Evolutionary conservation across 2,888 invertebrate species (phyloP), one percentile per base, ranked within the genome.

Genomic region (Dryomyza anilis): DNA sequence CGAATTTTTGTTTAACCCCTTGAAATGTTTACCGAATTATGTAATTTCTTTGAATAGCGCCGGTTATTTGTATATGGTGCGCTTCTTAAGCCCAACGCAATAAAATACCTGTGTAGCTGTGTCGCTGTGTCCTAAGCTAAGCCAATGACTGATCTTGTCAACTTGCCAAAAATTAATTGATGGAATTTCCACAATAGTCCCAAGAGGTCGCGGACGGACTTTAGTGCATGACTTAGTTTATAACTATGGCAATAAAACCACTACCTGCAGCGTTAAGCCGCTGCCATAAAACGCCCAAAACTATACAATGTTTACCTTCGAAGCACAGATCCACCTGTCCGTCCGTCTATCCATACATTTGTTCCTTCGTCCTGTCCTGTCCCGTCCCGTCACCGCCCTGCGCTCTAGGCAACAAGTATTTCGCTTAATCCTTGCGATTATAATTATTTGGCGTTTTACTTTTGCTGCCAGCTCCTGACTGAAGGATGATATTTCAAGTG

Each of bases 171-270:
- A 23, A 23, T 55, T 55, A 55, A 55, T 55, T 55, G 36, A 55
- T 55, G 55, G 55, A 55, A 36, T 23, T 55, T 55, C 55, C 55
- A 55, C 12, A 23, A 19, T 30, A 12, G 36, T 4, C 30, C n/a
- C 6, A 16, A 21, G 23, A 52, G 10, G 25, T 3, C n/a, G n/a
- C n/a, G 8, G 7, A 5, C 27, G 1, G 2, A 19, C 46, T 7
- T 5, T 7, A 27, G 23, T 50, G 50, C 50, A 27, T 50, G 50
- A 50, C 27, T 50, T 50, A n/a, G 25, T 27, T 27, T 50, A 39
- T 7, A 2, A n/a, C 39, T n/a, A n/a, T n/a, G n/a, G n/a, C n/a
- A n/a, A n/a, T n/a, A n/a, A n/a, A n/a, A n/a, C n/a, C n/a, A n/a
- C n/a, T n/a, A n/a, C n/a, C n/a, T n/a, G n/a, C n/a, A n/a, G n/a